A percentile compares a stretch with the other conserved stretches of the same genome.
Conservation (phyloP, 37 sponge, comb jelly and placozoan genomes). For the Crambe crambe region DNA sequence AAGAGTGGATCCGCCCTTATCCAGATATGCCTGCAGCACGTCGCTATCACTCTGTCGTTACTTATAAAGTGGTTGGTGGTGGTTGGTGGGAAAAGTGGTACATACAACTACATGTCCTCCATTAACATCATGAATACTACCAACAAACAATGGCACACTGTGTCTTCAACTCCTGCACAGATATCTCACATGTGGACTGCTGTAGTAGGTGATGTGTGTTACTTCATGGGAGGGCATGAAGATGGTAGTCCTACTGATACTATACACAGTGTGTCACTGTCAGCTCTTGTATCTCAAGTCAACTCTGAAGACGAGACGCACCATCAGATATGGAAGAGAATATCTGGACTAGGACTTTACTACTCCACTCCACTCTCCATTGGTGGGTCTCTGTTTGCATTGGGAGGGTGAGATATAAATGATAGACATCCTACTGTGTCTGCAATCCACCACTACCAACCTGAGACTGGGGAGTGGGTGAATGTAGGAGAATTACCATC, state of each 20-base stretch:
- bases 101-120: not conserved
- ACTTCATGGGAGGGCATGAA: conserved; percentile 4
- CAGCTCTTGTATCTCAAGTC: not conserved
- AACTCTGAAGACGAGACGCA: not conserved
- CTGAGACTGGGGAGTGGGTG: conserved; percentile 13
- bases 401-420: not conserved
- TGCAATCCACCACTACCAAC: conserved; percentile 1
- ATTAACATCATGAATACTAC: not conserved
- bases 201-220: conserved; percentile 4
- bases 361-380: conserved; percentile 7
- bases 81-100: not conserved
- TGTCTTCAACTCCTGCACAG: not conserved
- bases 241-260: not conserved
- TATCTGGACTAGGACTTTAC: not conserved
- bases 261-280: not conserved
- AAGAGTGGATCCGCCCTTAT: conserved; percentile 13
- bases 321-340: not conserved
- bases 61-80: conserved; percentile 8
- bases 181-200: not conserved
- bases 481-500: conserved; percentile 14
- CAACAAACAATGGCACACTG: not conserved
- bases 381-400: not conserved
- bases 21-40: conserved; percentile 24
- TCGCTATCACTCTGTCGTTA: conserved; percentile 1
- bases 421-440: not conserved